Evolutionary conservation across 2,888 invertebrate genomes (phyloP).

Genomic region (Limnephilus auricula): DNA sequence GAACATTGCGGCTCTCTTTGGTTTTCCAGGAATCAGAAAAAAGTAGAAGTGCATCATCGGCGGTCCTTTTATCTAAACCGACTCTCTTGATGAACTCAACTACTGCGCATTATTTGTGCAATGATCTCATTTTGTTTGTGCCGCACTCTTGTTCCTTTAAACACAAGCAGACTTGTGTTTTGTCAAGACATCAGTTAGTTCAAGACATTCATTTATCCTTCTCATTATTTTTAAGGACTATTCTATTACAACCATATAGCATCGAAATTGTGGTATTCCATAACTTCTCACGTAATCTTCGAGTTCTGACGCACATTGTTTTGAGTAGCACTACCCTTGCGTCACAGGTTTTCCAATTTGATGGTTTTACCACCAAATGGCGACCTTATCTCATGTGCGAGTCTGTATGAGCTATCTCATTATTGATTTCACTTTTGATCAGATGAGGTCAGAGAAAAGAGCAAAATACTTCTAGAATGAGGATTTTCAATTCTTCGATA

Average conservation of each 20-base stretch:
- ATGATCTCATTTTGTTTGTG: background rate
- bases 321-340: background rate
- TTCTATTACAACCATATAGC: background rate
- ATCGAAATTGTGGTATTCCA: background rate
- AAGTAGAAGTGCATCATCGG: background rate
- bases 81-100: background rate
- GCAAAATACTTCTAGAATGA: background rate
- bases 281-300: background rate
- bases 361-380: background rate
- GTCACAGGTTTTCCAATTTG: background rate
- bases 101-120: background rate
- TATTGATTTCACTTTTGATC: background rate
- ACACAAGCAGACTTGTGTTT: background rate
- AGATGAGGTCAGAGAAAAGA: background rate
- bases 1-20: background rate
- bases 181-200: background rate
- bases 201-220: background rate
- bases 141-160: background rate
- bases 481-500: background rate
- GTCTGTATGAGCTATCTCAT: background rate
- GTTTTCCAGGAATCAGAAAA: background rate
- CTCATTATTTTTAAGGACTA: background rate
- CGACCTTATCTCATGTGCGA: background rate
- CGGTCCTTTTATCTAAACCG: background rate
- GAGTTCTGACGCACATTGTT: background rate